phyloP scores from a whole-genome alignment of 2,888 invertebrate species.

The Trichacis sp. region DNA sequence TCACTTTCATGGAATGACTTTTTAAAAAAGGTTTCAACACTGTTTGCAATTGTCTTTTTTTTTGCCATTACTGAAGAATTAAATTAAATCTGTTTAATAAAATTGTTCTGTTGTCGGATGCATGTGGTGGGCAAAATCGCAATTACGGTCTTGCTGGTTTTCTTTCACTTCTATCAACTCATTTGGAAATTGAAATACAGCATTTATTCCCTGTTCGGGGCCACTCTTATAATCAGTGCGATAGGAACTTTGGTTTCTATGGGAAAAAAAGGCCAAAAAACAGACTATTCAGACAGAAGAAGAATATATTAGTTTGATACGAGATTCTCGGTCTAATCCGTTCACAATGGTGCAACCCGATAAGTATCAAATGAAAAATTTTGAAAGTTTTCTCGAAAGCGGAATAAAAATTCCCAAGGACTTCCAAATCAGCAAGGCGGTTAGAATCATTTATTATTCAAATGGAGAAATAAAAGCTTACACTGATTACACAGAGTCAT shows the following conservation, averaged over 20 bases:
- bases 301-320: not conserved
- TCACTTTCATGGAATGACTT: not conserved
- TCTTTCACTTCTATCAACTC: constrained; percentile 21
- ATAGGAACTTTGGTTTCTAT: constrained; percentile 33
- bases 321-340: too few species aligned
- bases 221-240: constrained; percentile 31
- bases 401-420: too few species aligned
- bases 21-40: not conserved
- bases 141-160: constrained; percentile 24
- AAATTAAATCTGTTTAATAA: not conserved
- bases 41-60: not conserved
- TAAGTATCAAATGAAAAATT: too few species aligned
- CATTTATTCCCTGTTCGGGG: constrained; percentile 30
- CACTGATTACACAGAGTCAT: too few species aligned
- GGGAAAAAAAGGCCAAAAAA: constrained; percentile 3
- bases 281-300: not conserved
- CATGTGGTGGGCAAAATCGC: constrained; percentile 31
- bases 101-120: not conserved
- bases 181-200: constrained; percentile 16
- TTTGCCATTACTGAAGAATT: not conserved
- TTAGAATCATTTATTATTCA: too few species aligned
- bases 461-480: too few species aligned
- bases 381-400: too few species aligned
- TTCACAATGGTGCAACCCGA: too few species aligned
- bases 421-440: too few species aligned